Conservation (phyloP, 2,113 vertebrate species). For the Athene noctua region DNA sequence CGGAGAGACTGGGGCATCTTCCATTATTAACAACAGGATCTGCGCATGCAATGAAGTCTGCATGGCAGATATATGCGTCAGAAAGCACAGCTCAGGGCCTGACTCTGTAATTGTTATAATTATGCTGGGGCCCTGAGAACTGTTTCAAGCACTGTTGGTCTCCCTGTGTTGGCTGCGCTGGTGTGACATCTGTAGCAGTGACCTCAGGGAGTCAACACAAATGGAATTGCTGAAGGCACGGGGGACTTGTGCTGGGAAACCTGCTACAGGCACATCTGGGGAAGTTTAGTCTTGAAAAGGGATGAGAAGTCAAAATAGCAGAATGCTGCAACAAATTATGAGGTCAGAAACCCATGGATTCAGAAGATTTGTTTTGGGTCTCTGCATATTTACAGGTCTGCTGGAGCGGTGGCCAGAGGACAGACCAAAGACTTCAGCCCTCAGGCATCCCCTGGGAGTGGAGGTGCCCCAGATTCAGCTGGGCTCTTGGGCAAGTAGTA, state of each 20-base stretch:
- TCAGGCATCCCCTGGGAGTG: neutral
- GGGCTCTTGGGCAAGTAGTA: neutral
- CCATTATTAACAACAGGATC: conserved; percentile 7
- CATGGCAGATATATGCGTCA: neutral
- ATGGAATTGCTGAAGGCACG: fast-evolving
- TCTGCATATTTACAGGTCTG: neutral
- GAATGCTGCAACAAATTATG: fast-evolving
- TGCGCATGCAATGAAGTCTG: fast-evolving
- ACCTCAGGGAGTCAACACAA: neutral
- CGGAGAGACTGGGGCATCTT: neutral
- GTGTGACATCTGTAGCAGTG: neutral
- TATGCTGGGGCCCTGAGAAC: neutral
- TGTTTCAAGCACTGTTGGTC: neutral
- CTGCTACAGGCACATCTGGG: neutral
- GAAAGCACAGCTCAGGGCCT: conserved; percentile 21
- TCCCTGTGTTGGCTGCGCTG: fast-evolving
- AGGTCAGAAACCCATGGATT: neutral
- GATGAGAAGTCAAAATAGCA: neutral
- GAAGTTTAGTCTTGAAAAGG: neutral
- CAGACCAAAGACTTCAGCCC: neutral
- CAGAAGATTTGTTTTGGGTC: neutral
- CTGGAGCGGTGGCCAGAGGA: neutral
- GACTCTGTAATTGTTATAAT: neutral
- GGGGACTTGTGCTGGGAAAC: neutral
- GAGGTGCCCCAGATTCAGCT: neutral